Conservation (phyloP, 2,797 vertebrate genomes). For the Mus minutoides region DNA sequence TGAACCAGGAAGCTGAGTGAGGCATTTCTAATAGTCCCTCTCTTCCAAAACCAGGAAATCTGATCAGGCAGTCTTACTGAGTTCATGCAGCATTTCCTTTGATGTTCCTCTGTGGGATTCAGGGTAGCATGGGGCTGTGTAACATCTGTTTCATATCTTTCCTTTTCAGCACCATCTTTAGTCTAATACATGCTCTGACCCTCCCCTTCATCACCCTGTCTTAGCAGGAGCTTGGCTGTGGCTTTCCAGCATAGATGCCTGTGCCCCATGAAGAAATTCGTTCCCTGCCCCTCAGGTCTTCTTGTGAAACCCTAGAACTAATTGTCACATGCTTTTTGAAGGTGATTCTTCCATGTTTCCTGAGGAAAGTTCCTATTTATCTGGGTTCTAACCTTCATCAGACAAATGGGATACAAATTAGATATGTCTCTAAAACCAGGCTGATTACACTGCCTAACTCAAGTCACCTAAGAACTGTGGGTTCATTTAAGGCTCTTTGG, state of each 20-base stretch:
- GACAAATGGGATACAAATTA: neutral
- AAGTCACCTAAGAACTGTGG: neutral
- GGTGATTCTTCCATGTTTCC: neutral
- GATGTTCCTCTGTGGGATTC: conserved; percentile 71
- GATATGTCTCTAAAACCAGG: neutral
- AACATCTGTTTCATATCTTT: conserved; percentile 58
- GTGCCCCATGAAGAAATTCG: conserved; percentile 16
- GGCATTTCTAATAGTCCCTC: neutral
- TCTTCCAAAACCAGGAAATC: conserved; percentile 49
- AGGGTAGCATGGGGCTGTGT: conserved; percentile 61
- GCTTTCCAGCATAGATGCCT: neutral
- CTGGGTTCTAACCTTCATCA: conserved; percentile 50
- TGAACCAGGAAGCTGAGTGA: neutral
- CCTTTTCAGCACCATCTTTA: conserved; percentile 67
- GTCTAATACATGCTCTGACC: neutral
- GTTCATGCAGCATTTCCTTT: neutral
- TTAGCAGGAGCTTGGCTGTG: neutral
- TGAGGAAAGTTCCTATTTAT: neutral
- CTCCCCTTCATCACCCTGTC: neutral
- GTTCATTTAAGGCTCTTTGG: neutral
- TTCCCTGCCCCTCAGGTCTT: neutral
- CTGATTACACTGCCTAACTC: neutral
- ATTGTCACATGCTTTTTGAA: conserved; percentile 40
- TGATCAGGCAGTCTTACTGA: conserved; percentile 37
- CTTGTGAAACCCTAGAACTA: conserved; percentile 12